phyloP scores from a whole-genome alignment of 2,113 vertebrate species.

The Thomomys bottae region DNA sequence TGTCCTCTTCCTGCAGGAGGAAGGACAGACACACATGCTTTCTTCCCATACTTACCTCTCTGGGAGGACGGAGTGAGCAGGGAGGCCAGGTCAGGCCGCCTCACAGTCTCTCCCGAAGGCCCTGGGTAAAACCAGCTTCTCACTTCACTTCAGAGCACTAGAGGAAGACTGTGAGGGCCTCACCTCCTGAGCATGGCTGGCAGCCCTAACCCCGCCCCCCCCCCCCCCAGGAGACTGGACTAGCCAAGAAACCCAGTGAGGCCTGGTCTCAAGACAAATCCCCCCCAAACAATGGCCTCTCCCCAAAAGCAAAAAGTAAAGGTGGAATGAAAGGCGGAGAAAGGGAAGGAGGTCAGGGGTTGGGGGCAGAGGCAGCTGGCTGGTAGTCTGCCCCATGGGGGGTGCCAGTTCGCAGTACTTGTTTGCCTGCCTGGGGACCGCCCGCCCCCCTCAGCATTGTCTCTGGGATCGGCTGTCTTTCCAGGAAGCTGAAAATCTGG shows the following conservation, averaged over 20 bases:
- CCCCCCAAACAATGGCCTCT: too few species aligned
- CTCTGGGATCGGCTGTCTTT: neutral
- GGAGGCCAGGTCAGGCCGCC: neutral
- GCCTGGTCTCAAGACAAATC: neutral
- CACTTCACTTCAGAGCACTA: neutral
- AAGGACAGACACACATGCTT: neutral
- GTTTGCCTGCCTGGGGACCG: neutral
- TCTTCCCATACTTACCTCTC: neutral
- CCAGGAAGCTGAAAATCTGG: neutral
- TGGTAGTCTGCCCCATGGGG: too few species aligned
- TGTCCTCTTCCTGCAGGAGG: fast-evolving
- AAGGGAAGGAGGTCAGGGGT: neutral
- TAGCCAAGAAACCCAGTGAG: neutral
- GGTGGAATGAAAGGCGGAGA: neutral
- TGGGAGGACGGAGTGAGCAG: neutral
- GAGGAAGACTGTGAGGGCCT: neutral
- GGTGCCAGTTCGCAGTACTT: neutral
- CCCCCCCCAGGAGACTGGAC: neutral
- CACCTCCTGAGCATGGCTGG: too few species aligned
- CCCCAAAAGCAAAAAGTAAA: too few species aligned
- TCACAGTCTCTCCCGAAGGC: neutral
- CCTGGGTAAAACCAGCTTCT: neutral
- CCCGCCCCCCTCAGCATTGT: too few species aligned
- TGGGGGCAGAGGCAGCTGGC: neutral
- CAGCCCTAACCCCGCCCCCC: too few species aligned